Conservation (phyloP, 2,113 vertebrate species). For the Corapipo altera region DNA sequence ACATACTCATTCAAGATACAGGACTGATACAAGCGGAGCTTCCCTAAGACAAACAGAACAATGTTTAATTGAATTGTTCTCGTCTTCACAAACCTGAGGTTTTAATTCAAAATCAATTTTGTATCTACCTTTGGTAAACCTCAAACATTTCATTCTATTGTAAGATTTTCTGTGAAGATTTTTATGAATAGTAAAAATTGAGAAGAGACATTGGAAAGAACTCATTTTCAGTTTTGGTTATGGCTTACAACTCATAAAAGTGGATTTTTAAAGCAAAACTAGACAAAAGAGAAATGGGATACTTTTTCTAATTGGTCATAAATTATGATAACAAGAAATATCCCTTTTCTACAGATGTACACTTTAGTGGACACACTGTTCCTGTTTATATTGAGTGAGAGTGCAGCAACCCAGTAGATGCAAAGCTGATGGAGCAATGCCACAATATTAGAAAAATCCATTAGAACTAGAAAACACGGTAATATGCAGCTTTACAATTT, state of each 20-base stretch:
- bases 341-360: neutral
- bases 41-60: neutral
- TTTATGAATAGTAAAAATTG: neutral
- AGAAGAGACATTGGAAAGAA: neutral
- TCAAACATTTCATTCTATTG: neutral
- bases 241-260: neutral
- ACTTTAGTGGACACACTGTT: neutral
- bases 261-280: neutral
- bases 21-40: neutral
- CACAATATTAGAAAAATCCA: neutral
- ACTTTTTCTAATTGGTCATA: neutral
- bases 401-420: neutral
- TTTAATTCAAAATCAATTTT: neutral
- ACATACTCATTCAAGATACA: neutral
- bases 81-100: neutral
- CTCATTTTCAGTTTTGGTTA: neutral
- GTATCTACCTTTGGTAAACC: neutral
- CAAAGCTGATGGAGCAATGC: neutral
- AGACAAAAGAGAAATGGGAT: neutral
- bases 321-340: neutral
- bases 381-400: neutral
- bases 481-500: neutral
- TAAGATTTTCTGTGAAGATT: neutral
- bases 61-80: neutral
- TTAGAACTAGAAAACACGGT: neutral